Evolutionary conservation across 2,113 vertebrate genomes (phyloP).

Genomic region (Thomomys bottae): DNA sequence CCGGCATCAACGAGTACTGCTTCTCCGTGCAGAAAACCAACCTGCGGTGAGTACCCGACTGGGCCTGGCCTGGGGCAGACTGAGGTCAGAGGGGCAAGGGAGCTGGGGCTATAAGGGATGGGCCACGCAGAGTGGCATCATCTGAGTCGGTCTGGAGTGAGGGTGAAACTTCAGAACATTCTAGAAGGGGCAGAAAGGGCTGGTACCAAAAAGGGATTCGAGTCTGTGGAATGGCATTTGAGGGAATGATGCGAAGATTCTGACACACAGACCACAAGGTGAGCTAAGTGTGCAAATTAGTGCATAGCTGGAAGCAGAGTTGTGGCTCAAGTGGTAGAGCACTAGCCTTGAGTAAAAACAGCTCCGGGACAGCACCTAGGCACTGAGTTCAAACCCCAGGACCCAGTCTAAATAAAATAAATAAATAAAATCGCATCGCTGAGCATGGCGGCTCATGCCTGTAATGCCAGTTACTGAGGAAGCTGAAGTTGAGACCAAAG

Average conservation of each 20-base stretch:
- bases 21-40: conserved; percentile 90
- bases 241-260: background rate
- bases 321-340: too few species aligned
- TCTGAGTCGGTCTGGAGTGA: background rate
- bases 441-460: too few species aligned
- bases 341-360: too few species aligned
- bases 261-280: background rate
- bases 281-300: background rate
- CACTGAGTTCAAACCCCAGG: too few species aligned
- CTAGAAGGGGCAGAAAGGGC: background rate
- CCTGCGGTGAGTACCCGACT: conserved; percentile 86
- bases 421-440: too few species aligned
- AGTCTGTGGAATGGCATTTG: background rate
- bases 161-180: background rate
- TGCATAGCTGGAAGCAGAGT: background rate
- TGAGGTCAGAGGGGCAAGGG: background rate
- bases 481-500: too few species aligned
- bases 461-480: too few species aligned
- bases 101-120: background rate
- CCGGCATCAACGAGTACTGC: conserved; percentile 93
- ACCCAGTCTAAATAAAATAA: too few species aligned
- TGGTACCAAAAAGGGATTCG: too few species aligned
- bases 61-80: too few species aligned
- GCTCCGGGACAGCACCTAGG: too few species aligned
- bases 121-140: too few species aligned